Evolutionary conservation across 1,140 invertebrate genomes (phyloP).

Genomic region (Oryctes rhinoceros): DNA sequence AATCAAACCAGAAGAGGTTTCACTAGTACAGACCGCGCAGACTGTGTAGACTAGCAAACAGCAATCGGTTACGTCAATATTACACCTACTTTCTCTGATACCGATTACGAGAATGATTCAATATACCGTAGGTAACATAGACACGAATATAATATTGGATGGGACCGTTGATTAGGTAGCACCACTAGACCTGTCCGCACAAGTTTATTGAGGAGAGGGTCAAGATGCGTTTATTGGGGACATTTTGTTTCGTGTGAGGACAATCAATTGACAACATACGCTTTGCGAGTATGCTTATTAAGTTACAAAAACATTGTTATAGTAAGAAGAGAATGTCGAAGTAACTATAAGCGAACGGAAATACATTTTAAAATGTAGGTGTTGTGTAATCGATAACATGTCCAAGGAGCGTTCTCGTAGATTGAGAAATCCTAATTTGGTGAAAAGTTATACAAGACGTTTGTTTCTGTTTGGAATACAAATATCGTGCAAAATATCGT

Average conservation of each 20-base stretch:
- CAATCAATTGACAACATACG: not conserved
- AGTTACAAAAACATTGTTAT: too few species aligned
- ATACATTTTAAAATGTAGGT: too few species aligned
- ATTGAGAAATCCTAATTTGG: too few species aligned
- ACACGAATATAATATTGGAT: not conserved
- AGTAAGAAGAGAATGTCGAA: too few species aligned
- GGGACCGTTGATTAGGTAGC: not conserved
- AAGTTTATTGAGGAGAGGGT: not conserved
- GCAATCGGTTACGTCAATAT: conserved; percentile 46
- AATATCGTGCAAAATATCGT: too few species aligned
- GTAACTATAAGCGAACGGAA: too few species aligned
- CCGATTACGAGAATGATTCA: conserved; percentile 40
- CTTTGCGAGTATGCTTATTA: too few species aligned
- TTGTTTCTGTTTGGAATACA: too few species aligned
- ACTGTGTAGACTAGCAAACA: conserved; percentile 1
- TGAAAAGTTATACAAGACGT: too few species aligned
- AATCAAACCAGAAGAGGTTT: conserved; percentile 6
- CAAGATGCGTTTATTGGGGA: conserved; percentile 17
- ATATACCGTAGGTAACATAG: not conserved
- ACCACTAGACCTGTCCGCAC: not conserved
- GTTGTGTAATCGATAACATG: too few species aligned
- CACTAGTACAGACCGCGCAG: not conserved
- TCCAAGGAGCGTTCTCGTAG: too few species aligned
- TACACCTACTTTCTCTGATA: conserved; percentile 47
- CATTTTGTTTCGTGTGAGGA: not conserved